Base-by-base conservation (phyloP, 37 sponge, comb jelly and placozoan species). In the Aphrocallistes beatrix region DNA sequence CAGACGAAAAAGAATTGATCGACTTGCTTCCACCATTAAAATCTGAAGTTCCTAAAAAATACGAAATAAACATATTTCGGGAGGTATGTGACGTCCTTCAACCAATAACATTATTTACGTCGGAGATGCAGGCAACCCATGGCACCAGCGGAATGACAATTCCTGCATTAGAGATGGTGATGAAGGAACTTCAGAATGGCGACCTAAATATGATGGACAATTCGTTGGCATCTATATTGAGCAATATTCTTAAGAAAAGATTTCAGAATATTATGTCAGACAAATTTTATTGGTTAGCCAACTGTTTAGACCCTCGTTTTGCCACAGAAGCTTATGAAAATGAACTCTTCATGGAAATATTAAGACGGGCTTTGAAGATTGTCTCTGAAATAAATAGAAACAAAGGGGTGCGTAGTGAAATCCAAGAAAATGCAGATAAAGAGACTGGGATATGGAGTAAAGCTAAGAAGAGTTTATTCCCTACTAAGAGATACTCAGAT, bases 311-410 rank as follows among this genome's bases (percentile, higher is more conserved):
- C 75, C 34, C 75, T 25, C 75, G 75, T 25, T 60, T 19, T 60
- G 75, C 75, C 28, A 25, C n/a, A 60, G 75, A 60, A 30, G n/a
- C 75, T 25, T 60, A 25, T 60, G 75, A 60, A 30, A 60, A 60
- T 25, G 75, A 60, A 60, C 28, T 25, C n/a, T 60, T 25, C 75
- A 60, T 60, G 75, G n/a, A 6, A 60, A 30, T 30, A 13, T 60
- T 60, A 60, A 60, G n/a, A 30, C 32, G n/a, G 75, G 75, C 75
- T 60, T 60, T 60, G 34, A 60, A 60, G n/a, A 60, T 60, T 60
- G 75, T 60, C 10, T 21, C n/a, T 19, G 75, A 60, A 60, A 21
- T 25, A 3, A 60, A 60, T 60, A 60, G n/a, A 19, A 60, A 25
- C 25, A 60, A 19, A 25, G 25, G 21, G n/a, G 75, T 19, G n/a